Evolutionary conservation across 2,797 vertebrate species (phyloP).

Genomic region (Periparus ater): DNA sequence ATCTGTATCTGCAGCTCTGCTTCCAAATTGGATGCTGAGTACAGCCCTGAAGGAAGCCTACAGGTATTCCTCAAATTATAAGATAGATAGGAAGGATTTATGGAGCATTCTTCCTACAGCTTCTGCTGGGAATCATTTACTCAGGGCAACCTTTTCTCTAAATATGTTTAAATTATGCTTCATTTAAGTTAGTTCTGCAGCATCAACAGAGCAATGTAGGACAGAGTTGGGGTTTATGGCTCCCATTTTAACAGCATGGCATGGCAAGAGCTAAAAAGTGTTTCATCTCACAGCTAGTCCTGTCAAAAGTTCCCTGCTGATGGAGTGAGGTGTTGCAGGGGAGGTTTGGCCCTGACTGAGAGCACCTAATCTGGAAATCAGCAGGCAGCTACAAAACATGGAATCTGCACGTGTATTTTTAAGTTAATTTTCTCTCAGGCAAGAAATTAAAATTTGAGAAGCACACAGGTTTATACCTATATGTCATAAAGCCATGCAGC

Average conservation of each 20-base stretch:
- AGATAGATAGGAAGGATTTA: background rate
- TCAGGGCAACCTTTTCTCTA: background rate
- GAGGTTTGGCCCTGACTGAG: background rate
- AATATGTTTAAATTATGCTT: background rate
- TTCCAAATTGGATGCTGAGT: background rate
- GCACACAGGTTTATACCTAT: background rate
- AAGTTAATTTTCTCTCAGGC: background rate
- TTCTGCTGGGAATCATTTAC: background rate
- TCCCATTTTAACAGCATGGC: background rate
- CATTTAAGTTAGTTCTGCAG: background rate
- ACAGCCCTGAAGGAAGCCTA: background rate
- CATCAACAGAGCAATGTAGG: background rate
- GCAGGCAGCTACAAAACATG: background rate
- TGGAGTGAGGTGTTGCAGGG: background rate
- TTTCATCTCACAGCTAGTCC: background rate
- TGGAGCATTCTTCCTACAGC: background rate
- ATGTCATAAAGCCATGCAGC: background rate
- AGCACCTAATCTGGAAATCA: background rate
- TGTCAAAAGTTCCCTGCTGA: background rate
- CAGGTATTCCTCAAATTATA: background rate
- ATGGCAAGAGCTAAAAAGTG: background rate
- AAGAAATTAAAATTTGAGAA: conserved; percentile 13
- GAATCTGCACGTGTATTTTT: background rate
- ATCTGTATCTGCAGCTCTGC: background rate
- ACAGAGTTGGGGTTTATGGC: background rate